These are phyloP conservation scores for Sinella curviseta DNA, from an alignment of 1,140 invertebrate species.

Conservation along the genomic window DNA sequence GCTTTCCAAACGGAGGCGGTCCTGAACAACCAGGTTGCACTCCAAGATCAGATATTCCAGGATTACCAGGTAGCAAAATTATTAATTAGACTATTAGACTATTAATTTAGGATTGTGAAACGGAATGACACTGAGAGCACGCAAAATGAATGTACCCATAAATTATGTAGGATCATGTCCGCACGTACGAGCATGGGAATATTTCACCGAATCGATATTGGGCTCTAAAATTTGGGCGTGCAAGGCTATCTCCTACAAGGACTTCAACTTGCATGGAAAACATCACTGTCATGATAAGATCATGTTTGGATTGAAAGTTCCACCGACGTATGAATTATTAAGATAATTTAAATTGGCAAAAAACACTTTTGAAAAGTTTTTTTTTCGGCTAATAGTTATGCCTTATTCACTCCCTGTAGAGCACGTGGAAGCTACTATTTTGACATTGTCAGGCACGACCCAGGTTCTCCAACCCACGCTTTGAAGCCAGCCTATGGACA, in stretches of 20 bases:
- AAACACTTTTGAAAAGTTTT: background rate
- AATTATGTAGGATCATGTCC: constrained; percentile 44
- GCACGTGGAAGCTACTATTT: constrained; percentile 38
- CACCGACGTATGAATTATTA: constrained; percentile 30
- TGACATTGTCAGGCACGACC: constrained; percentile 33
- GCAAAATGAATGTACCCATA: no score
- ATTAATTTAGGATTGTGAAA: background rate
- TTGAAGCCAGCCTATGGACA: background rate
- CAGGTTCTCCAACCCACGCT: constrained; percentile 9
- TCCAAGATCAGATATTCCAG: constrained; percentile 37
- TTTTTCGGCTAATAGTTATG: background rate
- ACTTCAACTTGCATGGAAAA: constrained; percentile 30
- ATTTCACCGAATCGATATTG: constrained; percentile 57
- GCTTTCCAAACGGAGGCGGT: constrained; percentile 37
- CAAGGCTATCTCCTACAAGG: constrained; percentile 38
- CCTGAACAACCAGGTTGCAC: constrained; percentile 39
- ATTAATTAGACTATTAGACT: background rate
- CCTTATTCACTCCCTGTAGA: constrained; percentile 4
- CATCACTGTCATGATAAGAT: constrained; percentile 30
- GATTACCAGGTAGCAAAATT: constrained; percentile 26
- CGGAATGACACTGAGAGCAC: background rate
- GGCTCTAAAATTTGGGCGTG: constrained; percentile 37
- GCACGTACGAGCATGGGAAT: constrained; percentile 51
- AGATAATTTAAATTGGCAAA: background rate
- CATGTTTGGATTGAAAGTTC: constrained; percentile 37